A percentile compares a stretch with the other conserved stretches of the same genome.
These are phyloP conservation scores for Bos indicus DNA, from an alignment of 2,113 vertebrate genomes.

Conservation along the genomic window DNA sequence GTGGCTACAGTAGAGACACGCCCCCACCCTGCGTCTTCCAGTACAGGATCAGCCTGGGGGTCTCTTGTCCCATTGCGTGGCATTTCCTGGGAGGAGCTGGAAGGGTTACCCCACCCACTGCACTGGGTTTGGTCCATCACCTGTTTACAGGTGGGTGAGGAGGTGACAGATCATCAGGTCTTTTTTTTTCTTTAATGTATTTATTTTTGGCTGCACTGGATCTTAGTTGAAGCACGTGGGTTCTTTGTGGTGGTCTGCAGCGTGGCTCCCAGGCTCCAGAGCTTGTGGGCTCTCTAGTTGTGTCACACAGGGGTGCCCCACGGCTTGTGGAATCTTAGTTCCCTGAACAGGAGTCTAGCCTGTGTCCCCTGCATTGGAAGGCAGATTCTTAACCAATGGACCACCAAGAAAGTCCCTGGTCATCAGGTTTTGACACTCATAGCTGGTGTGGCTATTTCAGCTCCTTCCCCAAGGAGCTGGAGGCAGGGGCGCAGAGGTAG, in stretches of 20 bases:
- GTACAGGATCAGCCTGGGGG: background rate
- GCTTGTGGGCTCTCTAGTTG: background rate
- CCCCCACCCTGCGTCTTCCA: accelerated
- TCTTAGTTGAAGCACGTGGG: background rate
- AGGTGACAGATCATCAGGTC: background rate
- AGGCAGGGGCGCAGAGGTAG: accelerated
- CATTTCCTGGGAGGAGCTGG: background rate
- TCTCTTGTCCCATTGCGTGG: background rate
- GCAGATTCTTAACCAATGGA: background rate
- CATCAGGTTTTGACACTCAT: background rate
- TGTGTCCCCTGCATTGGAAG: background rate
- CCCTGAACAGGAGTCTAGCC: background rate
- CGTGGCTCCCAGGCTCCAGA: background rate
- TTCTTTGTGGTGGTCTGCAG: background rate
- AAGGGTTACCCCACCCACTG: background rate
- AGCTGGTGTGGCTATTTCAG: background rate
- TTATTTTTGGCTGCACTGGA: background rate
- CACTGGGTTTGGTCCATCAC: background rate
- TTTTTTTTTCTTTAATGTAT: background rate
- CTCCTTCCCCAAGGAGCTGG: background rate
- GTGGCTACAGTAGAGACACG: background rate
- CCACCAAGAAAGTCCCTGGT: background rate
- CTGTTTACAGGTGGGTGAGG: background rate
- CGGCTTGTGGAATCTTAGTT: background rate
- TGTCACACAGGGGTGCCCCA: background rate